A percentile compares a stretch with the other conserved stretches of the same genome.
These are phyloP conservation scores for Manacus vitellinus DNA, from an alignment of 2,113 vertebrate species.

Conservation along the genomic window DNA sequence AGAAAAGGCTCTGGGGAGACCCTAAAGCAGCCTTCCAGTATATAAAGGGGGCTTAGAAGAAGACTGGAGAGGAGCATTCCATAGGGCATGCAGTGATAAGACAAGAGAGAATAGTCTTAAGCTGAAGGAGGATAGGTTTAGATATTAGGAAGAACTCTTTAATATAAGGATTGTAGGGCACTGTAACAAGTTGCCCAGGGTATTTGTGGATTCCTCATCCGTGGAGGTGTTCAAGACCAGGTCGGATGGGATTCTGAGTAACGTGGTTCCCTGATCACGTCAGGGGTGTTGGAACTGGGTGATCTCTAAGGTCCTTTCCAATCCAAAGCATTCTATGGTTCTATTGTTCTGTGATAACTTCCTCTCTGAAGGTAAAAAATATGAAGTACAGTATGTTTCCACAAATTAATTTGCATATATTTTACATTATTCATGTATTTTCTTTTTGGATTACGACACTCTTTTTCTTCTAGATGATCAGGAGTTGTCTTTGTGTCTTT, in stretches of 20 bases:
- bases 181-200: not conserved
- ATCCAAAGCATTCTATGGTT: not conserved
- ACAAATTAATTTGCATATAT: not conserved
- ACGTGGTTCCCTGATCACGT: not conserved
- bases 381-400: not conserved
- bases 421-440: not conserved
- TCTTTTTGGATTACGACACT: not conserved
- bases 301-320: not conserved
- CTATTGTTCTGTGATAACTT: not conserved
- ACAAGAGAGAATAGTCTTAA: too few relatives aligned
- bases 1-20: not conserved
- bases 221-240: not conserved
- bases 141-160: not conserved
- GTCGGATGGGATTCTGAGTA: not conserved
- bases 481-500: not conserved
- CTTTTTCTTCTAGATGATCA: not conserved
- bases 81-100: not conserved
- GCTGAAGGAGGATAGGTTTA: not conserved
- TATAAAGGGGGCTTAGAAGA: not conserved
- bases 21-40: not conserved
- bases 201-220: too few relatives aligned
- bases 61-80: not conserved
- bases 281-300: not conserved
- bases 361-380: not conserved
- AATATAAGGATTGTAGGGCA: not conserved